These are phyloP conservation scores for Brachynemurus nebulosus DNA, from an alignment of 2,888 invertebrate species.

Conservation along the genomic window DNA sequence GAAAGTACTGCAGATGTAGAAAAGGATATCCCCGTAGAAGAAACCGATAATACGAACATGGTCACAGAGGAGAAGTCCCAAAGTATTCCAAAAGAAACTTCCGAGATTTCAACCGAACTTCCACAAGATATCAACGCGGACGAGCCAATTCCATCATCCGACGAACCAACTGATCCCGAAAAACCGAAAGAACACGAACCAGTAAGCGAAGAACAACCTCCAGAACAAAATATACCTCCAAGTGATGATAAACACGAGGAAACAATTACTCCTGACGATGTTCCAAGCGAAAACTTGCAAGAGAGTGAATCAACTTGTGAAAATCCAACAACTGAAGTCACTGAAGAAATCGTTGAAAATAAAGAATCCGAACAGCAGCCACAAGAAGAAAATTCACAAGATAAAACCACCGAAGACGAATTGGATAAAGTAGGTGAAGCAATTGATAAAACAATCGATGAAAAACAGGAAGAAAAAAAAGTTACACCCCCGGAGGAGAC, in stretches of 20 bases:
- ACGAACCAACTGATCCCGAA: slow-evolving; percentile 7
- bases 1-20: not conserved
- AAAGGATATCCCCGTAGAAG: not conserved
- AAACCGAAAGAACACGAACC: slow-evolving; percentile 8
- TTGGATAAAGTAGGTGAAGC: not conserved
- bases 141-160: no score
- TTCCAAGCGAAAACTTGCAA: no score
- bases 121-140: not conserved
- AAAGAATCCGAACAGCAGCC: not conserved
- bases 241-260: slow-evolving; percentile 6
- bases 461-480: slow-evolving; percentile 4
- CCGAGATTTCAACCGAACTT: slow-evolving; percentile 10
- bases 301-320: no score
- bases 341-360: not conserved
- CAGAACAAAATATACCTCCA: slow-evolving; percentile 7
- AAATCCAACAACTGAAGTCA: not conserved
- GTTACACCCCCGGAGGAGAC: not conserved
- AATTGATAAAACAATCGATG: not conserved
- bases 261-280: slow-evolving; percentile 9
- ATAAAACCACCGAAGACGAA: slow-evolving; percentile 5
- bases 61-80: not conserved
- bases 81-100: slow-evolving; percentile 1
- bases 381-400: slow-evolving; percentile 1
- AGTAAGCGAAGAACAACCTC: no score
- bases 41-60: not conserved